Evolutionary conservation across 2,113 vertebrate species (phyloP), one percentile per base, ranked within the genome.

Genomic region (Rhynchomys soricoides): DNA sequence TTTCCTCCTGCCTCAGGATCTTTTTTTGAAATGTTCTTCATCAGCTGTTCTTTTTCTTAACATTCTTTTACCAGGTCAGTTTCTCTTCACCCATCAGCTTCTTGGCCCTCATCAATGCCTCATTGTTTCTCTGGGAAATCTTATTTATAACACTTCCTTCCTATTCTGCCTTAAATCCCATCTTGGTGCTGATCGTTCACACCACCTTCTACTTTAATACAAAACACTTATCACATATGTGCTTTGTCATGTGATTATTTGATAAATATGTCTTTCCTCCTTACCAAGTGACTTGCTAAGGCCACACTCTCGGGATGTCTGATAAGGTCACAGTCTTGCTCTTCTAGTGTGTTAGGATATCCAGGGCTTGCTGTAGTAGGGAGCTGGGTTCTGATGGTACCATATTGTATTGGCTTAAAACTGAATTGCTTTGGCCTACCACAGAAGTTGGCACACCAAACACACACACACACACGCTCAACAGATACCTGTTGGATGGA

Each of bases 111-210:
- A 12, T 75, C 17, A 31, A 40, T 5, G 52, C 31, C 10, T 31
- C 2, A 1, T 13, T 22, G 2, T 68, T 93, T 77, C 2, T 2
- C 5, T 34, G 34, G 43, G 52, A 70, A 89, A 13, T 37, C 24
- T 70, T 12, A 1, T 40, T 21, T 9, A 19, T 10, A 83, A 29
- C 3, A 0, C 7, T 7, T 2, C 17, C 19, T 43, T 71, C 45
- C 50, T 16, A 0, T 0, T 43, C 5, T 17, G 1, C n/a, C 3
- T 62, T 22, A 13, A 52, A 31, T n/a, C 26, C 0, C 3, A 1
- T 37, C 78, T 89, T 57, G 0, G 3, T 3, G 1, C 12, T 21
- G 8, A 79, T 19, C 16, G 37, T 13, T 45, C 22, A 11, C 1
- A 55, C 50, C 21, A 45, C 22, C 43, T 12, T 40, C 13, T 57